A percentile compares a stretch with the other conserved stretches of the same genome.
These are phyloP conservation scores for Xiphophorus hellerii DNA, from an alignment of 2,113 vertebrate genomes.

Conservation along the genomic window DNA sequence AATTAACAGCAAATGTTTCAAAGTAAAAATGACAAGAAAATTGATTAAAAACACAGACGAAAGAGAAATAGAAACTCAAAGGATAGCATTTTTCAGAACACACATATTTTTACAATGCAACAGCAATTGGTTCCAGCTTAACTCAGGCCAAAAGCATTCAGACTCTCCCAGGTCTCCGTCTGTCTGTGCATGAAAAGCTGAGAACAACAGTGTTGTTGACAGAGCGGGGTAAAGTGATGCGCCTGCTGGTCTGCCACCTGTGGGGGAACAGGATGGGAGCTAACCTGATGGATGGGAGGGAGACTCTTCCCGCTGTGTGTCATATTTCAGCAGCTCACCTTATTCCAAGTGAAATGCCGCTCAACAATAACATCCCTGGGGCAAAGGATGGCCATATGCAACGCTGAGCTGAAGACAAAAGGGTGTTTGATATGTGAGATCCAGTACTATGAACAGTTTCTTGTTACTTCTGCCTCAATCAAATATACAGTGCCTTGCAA, in stretches of 20 bases:
- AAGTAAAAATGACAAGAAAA: conserved; percentile 16
- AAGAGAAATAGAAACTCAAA: conserved; percentile 6
- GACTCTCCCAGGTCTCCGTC: conserved; percentile 55
- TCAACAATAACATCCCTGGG: conserved; percentile 33
- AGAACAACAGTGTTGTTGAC: conserved; percentile 69
- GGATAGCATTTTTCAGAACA: conserved; percentile 11
- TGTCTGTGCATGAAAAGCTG: conserved; percentile 61
- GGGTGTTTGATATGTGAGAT: conserved; percentile 15
- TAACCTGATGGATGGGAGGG: conserved; percentile 18
- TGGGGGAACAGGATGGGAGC: conserved; percentile 29
- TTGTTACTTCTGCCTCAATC: neutral
- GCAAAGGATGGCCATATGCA: conserved; percentile 8
- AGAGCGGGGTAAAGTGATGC: conserved; percentile 68
- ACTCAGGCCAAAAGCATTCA: conserved; percentile 4
- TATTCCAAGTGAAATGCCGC: conserved; percentile 52
- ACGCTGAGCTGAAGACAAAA: conserved; percentile 16
- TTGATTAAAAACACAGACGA: neutral
- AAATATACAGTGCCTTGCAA: neutral
- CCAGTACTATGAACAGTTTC: neutral
- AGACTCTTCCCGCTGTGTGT: conserved; percentile 45
- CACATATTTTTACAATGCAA: neutral
- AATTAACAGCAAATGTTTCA: conserved; percentile 35
- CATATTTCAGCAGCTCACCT: conserved; percentile 60
- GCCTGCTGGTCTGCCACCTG: conserved; percentile 52
- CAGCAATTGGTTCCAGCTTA: conserved; percentile 40